Evolutionary conservation across 1,140 invertebrate genomes (phyloP).

Genomic region (Tetragnatha versicolor): DNA sequence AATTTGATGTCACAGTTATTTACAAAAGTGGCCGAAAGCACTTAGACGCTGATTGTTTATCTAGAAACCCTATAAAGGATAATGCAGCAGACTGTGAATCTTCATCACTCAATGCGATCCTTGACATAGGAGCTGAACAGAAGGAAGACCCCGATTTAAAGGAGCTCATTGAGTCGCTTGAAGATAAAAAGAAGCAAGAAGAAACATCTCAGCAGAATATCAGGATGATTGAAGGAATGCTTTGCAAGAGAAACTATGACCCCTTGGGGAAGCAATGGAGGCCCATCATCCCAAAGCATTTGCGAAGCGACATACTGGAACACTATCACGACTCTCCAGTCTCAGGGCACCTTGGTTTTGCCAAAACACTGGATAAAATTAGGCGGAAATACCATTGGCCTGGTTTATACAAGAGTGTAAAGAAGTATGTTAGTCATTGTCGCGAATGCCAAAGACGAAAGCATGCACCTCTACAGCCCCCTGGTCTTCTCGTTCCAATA

Average conservation of each 20-base stretch:
- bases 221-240: too few relatives aligned
- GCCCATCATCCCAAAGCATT: neutral
- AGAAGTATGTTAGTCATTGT: neutral
- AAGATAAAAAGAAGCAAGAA: neutral
- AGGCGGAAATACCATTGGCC: neutral
- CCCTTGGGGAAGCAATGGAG: neutral
- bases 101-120: neutral
- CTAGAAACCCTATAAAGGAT: neutral
- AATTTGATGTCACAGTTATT: constrained; percentile 53
- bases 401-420: neutral
- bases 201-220: too few relatives aligned
- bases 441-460: constrained; percentile 25
- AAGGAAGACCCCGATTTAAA: neutral
- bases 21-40: constrained; percentile 49
- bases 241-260: constrained; percentile 19
- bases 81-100: neutral
- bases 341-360: constrained; percentile 14
- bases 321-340: constrained; percentile 11
- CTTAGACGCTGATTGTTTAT: constrained; percentile 32
- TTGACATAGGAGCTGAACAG: neutral
- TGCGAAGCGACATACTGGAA: constrained; percentile 1
- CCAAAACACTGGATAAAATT: constrained; percentile 1
- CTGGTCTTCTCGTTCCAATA: neutral
- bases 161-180: neutral
- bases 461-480: neutral